Percentiles rank a stretch among this genome's conserved stretches.
Evolutionary conservation across 1,140 invertebrate species (phyloP).

Genomic region (Charaxes varanes): DNA sequence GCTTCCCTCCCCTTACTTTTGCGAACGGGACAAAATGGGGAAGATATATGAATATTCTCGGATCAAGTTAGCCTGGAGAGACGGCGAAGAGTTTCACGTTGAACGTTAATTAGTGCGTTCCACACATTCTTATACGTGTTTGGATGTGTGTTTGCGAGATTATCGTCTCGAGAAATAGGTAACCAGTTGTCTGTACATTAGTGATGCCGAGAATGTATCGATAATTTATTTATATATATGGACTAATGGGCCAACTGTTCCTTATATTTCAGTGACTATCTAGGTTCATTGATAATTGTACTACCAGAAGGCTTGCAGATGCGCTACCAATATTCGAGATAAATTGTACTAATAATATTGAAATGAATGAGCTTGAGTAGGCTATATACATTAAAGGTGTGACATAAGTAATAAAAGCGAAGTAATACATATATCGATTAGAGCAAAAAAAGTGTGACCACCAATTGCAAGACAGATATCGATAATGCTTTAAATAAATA

Average conservation of each 20-base stretch:
- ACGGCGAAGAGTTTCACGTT: slow-evolving; percentile 64
- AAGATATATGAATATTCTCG: slow-evolving; percentile 41
- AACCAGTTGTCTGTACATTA: slow-evolving; percentile 13
- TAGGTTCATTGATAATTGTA: no score
- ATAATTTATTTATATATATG: background rate
- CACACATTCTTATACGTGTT: slow-evolving; percentile 49
- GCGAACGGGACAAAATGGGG: slow-evolving; percentile 29
- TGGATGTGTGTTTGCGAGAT: slow-evolving; percentile 45
- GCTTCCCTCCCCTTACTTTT: slow-evolving; percentile 30
- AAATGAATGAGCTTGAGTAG: no score
- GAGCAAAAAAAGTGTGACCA: no score
- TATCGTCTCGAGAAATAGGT: slow-evolving; percentile 31
- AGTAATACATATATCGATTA: no score
- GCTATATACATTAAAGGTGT: no score
- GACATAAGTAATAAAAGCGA: no score
- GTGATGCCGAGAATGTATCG: slow-evolving; percentile 9
- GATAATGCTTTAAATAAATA: no score
- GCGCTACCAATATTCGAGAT: no score
- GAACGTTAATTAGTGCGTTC: slow-evolving; percentile 69
- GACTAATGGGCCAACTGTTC: no score
- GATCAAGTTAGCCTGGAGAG: slow-evolving; percentile 46
- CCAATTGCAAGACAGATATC: no score
- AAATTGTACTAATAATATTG: no score
- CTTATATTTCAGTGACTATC: slow-evolving; percentile 1
- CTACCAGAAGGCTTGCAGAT: no score